Conservation (phyloP, 2,113 vertebrate species). For the Indicator indicator region DNA sequence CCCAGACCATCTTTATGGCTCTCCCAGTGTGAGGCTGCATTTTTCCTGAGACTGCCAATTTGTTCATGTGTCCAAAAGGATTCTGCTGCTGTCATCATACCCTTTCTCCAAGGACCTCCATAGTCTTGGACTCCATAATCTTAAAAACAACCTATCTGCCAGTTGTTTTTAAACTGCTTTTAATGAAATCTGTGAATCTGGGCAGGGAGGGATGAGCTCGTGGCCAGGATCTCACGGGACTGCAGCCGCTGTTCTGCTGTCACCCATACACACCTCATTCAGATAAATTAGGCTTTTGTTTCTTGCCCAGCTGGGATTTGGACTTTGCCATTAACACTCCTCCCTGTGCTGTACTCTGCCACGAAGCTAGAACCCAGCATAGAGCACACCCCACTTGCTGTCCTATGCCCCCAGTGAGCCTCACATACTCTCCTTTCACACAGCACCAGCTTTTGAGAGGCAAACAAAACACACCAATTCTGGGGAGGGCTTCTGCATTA, state of each 20-base stretch:
- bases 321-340: not conserved
- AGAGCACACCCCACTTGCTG: not conserved
- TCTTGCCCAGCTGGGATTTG: not conserved
- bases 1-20: not conserved
- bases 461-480: not conserved
- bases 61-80: not conserved
- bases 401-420: accelerated
- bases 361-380: not conserved
- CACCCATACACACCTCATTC: not conserved
- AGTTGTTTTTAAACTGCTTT: not conserved
- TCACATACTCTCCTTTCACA: not conserved
- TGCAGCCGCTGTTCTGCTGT: not conserved
- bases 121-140: not conserved
- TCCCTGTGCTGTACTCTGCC: not conserved
- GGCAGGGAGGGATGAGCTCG: accelerated
- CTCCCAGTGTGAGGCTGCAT: accelerated
- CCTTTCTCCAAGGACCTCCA: not conserved
- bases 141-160: not conserved
- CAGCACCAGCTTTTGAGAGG: not conserved
- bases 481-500: not conserved
- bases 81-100: not conserved
- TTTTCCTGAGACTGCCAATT: not conserved
- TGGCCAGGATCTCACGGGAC: not conserved
- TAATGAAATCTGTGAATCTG: not conserved
- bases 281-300: not conserved